A percentile compares a stretch with the other conserved stretches of the same genome.
phyloP scores from a whole-genome alignment of 1,140 invertebrate species.

The Meteorus sp. region DNA sequence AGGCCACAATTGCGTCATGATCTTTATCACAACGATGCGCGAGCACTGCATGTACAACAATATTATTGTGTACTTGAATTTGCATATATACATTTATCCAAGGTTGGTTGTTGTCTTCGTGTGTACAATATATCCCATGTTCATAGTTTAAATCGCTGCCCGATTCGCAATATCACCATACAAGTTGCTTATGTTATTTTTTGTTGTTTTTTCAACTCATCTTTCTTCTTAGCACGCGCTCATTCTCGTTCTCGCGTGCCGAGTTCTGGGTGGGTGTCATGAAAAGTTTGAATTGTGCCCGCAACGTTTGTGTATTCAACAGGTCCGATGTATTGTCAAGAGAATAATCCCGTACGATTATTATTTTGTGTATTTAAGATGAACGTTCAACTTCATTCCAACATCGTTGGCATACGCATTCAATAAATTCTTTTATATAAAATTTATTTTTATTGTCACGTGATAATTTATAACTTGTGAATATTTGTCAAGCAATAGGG shows the following conservation, averaged over 20 bases:
- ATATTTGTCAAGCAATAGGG: not conserved
- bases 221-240: not conserved
- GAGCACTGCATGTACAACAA: slow-evolving; percentile 23
- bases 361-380: not conserved
- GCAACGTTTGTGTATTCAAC: slow-evolving; percentile 12
- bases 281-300: slow-evolving; percentile 12
- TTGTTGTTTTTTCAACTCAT: not conserved
- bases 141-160: slow-evolving; percentile 14
- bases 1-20: slow-evolving; percentile 10
- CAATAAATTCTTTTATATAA: not conserved
- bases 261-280: slow-evolving; percentile 15
- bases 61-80: slow-evolving; percentile 28
- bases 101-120: slow-evolving; percentile 9
- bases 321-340: not conserved
- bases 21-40: slow-evolving; percentile 23
- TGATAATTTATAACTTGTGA: not conserved
- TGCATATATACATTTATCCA: slow-evolving; percentile 25
- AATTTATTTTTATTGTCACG: not conserved
- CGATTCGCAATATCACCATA: not conserved
- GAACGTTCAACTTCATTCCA: not conserved
- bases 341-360: not conserved
- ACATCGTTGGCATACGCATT: too few relatives aligned
- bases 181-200: too few relatives aligned
- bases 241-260: not conserved
- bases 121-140: slow-evolving; percentile 13